Base-by-base conservation (phyloP, 2,797 vertebrate species). In the Atherinosoma microstoma region DNA sequence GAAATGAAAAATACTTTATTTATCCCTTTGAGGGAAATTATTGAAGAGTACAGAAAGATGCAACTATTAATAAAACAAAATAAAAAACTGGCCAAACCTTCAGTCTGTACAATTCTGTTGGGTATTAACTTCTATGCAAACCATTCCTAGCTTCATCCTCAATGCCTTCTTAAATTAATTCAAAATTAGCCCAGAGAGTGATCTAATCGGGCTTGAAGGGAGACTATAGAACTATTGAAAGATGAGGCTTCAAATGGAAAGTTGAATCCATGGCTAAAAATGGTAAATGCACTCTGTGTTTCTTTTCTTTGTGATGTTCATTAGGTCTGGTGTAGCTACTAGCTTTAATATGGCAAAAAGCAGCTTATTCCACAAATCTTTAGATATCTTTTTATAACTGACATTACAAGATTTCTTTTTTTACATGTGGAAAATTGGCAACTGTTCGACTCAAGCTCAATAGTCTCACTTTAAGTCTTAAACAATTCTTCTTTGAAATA, bases 201-300 rank as follows among this genome's bases (percentile, higher is more conserved):
- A 75, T 67, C 65, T 45, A 13, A 57, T 27, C 2, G 24, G 47
- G 79, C 56, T 32, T 66, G 70, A 80, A 84, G 54, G 6, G 27
- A 64, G 49, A 58, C 51, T 64, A 32, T 38, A 18, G 42, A 58
- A 61, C 54, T 64, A 70, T 64, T 67, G 51, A 64, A 73, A 60
- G 45, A 45, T 1, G 18, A 68, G 12, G 12, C 1, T 0, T 36
- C 27, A 36, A 51, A 57, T 22, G 36, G 22, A 75, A 53, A 38
- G 22, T 27, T 65, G 20, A 73, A 53, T 38, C 36, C 1, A 9
- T 62, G 38, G 40, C 34, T 67, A 22, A 40, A 12, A 66, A 27
- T 22, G n/a, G 34, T 49, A 32, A 54, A 12, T 18, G 47, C 30
- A 69, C 22, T 32, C 13, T 16, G 20, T 20, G 3, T 9, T 29